These are phyloP conservation scores for Tipula vernalis DNA, from an alignment of 2,888 invertebrate genomes.

Conservation along the genomic window DNA sequence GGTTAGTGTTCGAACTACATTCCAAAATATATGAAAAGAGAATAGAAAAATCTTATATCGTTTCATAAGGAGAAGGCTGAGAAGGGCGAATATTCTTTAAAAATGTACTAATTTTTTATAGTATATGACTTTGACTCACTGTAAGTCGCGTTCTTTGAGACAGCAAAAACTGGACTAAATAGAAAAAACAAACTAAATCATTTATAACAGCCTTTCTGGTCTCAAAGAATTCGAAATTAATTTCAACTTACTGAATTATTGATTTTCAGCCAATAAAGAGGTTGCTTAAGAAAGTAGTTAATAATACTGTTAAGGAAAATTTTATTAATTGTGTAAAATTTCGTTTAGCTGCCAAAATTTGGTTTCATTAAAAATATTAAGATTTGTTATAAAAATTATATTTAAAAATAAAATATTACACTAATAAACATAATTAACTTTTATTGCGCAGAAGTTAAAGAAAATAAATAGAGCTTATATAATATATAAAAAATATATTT, in stretches of 20 bases:
- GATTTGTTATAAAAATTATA: background rate
- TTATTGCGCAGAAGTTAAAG: background rate
- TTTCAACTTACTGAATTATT: background rate
- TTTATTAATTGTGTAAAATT: background rate
- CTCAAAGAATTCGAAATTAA: too few relatives aligned
- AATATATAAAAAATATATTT: background rate
- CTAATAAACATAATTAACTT: background rate
- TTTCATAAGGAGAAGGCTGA: too few relatives aligned
- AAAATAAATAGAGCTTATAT: background rate
- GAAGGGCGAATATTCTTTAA: too few relatives aligned
- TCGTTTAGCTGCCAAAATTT: background rate
- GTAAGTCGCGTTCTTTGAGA: too few relatives aligned
- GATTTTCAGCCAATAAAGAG: background rate
- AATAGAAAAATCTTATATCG: too few relatives aligned
- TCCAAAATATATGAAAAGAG: too few relatives aligned
- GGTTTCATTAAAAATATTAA: background rate
- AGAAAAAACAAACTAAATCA: too few relatives aligned
- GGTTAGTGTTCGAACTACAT: too few relatives aligned
- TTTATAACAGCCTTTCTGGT: too few relatives aligned
- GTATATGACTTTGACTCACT: too few relatives aligned
- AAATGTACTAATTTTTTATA: too few relatives aligned
- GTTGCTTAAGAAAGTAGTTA: background rate
- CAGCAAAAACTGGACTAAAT: too few relatives aligned
- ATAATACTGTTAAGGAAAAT: background rate
- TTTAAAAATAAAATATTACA: background rate